Conservation (phyloP, 2,113 vertebrate genomes). For the Arenaria interpres region DNA sequence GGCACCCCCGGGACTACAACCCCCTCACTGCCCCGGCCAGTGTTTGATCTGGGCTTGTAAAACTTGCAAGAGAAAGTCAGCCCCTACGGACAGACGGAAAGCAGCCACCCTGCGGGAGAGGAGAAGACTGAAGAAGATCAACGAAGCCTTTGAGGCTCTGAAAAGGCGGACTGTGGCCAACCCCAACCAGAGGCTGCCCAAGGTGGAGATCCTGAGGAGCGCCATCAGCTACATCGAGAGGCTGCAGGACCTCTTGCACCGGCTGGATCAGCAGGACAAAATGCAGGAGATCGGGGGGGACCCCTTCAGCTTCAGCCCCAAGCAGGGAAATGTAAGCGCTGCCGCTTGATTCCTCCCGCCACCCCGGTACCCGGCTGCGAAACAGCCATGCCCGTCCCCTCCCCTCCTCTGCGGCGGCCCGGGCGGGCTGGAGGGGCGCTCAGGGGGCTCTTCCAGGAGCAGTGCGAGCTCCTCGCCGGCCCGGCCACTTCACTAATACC, state of each 20-base stretch:
- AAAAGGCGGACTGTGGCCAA: slow-evolving; percentile 95
- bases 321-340: slow-evolving; percentile 84
- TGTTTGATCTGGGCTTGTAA: slow-evolving; percentile 98
- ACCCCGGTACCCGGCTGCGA: neutral
- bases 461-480: no score
- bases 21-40: slow-evolving; percentile 90
- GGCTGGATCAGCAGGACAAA: slow-evolving; percentile 90
- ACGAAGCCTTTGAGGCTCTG: slow-evolving; percentile 96
- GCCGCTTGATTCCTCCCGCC: neutral
- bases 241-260: slow-evolving; percentile 91
- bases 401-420: neutral
- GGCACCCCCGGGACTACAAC: slow-evolving; percentile 89
- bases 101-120: slow-evolving; percentile 94
- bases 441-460: neutral
- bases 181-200: slow-evolving; percentile 95
- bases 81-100: slow-evolving; percentile 91
- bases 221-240: slow-evolving; percentile 97
- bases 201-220: slow-evolving; percentile 96
- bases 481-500: neutral
- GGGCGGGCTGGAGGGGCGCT: neutral
- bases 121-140: slow-evolving; percentile 95
- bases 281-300: slow-evolving; percentile 76
- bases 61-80: slow-evolving; percentile 93
- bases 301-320: slow-evolving; percentile 76
- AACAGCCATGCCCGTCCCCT: neutral